phyloP scores from a whole-genome alignment of 2,797 vertebrate species.

The Pseudomugil gertrudae region DNA sequence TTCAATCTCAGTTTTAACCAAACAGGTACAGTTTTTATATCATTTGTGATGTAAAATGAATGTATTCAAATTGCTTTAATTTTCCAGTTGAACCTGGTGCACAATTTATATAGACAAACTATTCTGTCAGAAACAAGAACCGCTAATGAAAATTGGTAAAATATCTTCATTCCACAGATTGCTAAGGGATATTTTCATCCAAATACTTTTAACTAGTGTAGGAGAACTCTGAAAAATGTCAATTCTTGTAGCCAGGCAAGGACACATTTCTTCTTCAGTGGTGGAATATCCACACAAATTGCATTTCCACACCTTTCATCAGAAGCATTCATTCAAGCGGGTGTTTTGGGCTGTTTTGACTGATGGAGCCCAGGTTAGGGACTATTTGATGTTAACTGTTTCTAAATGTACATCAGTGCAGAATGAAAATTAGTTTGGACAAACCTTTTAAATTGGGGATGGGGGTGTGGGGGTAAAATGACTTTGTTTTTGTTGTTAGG shows the following conservation, averaged over 20 bases:
- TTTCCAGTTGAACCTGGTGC: constrained; percentile 2
- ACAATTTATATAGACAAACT: background rate
- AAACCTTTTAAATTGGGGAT: constrained; percentile 20
- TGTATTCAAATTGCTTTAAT: background rate
- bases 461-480: background rate
- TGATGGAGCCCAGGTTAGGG: constrained; percentile 20
- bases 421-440: constrained; percentile 45
- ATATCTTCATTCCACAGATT: constrained; percentile 15
- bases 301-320: constrained; percentile 57
- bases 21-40: constrained; percentile 12
- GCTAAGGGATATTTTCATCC: background rate
- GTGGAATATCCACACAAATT: constrained; percentile 28
- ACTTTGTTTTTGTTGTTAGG: background rate
- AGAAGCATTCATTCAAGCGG: constrained; percentile 38
- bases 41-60: constrained; percentile 6
- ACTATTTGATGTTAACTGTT: constrained; percentile 48
- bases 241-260: constrained; percentile 12
- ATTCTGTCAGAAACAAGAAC: background rate
- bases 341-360: constrained; percentile 58
- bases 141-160: background rate
- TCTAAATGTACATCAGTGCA: constrained; percentile 29
- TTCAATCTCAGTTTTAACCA: constrained; percentile 28
- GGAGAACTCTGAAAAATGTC: constrained; percentile 9
- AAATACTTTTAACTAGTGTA: background rate
- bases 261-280: constrained; percentile 22